Evolutionary conservation across 2,888 invertebrate genomes (phyloP), one percentile per base, ranked within the genome.

Genomic region (Cheilosia variabilis): DNA sequence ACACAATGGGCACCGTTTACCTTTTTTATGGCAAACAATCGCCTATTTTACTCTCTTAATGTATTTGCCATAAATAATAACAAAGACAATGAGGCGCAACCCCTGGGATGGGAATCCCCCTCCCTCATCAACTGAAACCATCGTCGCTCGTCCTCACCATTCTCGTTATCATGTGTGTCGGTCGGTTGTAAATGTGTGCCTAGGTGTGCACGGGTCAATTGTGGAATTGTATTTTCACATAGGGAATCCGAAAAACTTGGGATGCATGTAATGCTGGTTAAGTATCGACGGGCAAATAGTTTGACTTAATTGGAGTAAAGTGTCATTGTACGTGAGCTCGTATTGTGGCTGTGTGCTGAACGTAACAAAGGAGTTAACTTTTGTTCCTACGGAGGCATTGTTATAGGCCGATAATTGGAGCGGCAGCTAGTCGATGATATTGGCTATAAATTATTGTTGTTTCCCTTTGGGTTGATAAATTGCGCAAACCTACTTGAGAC

Each of bases 251-350:
- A 19, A 24, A 53, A 53, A 27, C 6, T 52, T 55, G 10, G 55
- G 43, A 50, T 57, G 55, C 19, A 47, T 57, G 37, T 37, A 47
- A 24, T 34, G 17, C 43, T 52, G 66, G 27, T 43, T 72, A 72
- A 72, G 52, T 72, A 41, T 62, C 43, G 60, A 55, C 53, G 43
- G n/a, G 43, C 57, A 57, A 37, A 75, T 63, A 58, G 63, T 63
- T 63, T 55, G 57, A 66, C 65, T 75, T 65, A 75, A 75, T 75
- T 60, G 66, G 65, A 65, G 45, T 27, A 73, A 7, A 31, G 43
- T 60, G 17, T 37, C 13, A 19, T 41, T 13, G 41, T 73, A 53
- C 13, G 50, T 76, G 45, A 13, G 17, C 22, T 63, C 37, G 15
- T 22, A 43, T 27, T 41, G 24, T 19, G 27, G 19, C 2, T 27